Evolutionary conservation across 92 coral and sea anemone species (phyloP).

Genomic region (Umimayanthus chanpuru): DNA sequence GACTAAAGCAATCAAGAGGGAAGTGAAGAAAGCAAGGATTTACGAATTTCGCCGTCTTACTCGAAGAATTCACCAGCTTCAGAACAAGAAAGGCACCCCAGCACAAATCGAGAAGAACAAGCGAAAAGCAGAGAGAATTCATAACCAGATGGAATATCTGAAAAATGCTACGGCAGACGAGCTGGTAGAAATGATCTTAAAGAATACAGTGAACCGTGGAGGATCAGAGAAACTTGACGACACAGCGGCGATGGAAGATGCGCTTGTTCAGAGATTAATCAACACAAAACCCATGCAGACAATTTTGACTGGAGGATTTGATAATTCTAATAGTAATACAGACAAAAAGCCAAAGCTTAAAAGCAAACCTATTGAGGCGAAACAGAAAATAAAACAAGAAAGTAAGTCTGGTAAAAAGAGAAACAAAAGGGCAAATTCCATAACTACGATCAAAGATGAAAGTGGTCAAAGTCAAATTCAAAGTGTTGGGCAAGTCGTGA

Average conservation of each 20-base stretch:
- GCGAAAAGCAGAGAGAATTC: constrained; percentile 67
- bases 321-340: not conserved
- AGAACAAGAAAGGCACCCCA: constrained; percentile 75
- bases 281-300: constrained; percentile 19
- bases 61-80: constrained; percentile 70
- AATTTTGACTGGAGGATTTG: constrained; percentile 1
- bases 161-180: constrained; percentile 62
- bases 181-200: constrained; percentile 27
- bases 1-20: constrained; percentile 54
- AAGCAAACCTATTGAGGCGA: not conserved
- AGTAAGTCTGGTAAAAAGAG: not conserved
- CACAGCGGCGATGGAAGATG: not conserved
- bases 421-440: not conserved
- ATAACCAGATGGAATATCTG: constrained; percentile 69
- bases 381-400: not conserved
- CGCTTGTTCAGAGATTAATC: not conserved
- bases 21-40: constrained; percentile 75
- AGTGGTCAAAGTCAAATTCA: not conserved
- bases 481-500: not conserved
- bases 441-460: not conserved
- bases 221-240: not conserved
- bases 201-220: not conserved
- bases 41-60: constrained; percentile 79
- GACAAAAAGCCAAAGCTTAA: not conserved
- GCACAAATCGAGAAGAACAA: constrained; percentile 78